These are phyloP conservation scores for Azemiops feae DNA, from an alignment of 2,113 vertebrate species.

Conservation along the genomic window DNA sequence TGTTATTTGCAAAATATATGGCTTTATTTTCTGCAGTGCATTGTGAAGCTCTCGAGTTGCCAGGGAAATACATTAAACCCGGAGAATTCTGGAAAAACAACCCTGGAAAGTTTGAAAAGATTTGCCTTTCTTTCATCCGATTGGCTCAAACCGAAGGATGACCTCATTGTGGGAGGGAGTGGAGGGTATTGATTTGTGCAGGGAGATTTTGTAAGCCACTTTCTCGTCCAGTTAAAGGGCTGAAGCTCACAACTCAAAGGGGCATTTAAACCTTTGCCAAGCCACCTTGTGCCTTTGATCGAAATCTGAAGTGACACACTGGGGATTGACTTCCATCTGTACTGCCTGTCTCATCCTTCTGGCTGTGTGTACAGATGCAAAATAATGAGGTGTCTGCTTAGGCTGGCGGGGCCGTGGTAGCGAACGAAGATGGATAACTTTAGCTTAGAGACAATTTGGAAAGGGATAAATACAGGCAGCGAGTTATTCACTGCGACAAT, in stretches of 20 bases:
- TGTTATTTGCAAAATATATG: background rate
- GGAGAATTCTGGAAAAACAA: background rate
- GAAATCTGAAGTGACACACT: slow-evolving; percentile 1
- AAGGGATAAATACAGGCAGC: slow-evolving; percentile 78
- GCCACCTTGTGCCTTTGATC: background rate
- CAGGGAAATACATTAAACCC: background rate
- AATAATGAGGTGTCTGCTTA: slow-evolving; percentile 69
- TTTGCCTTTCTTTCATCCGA: background rate
- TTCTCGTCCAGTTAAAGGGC: background rate
- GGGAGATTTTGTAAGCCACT: background rate
- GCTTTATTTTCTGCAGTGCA: background rate
- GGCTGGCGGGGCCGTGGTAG: slow-evolving; percentile 51
- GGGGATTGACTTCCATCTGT: background rate
- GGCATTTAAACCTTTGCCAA: background rate
- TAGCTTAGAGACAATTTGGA: slow-evolving; percentile 74
- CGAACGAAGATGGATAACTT: slow-evolving; percentile 77
- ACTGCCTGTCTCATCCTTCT: slow-evolving; percentile 22
- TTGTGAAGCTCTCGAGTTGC: background rate
- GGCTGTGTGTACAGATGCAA: slow-evolving; percentile 53
- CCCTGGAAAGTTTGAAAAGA: background rate
- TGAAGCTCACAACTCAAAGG: background rate
- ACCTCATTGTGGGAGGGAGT: background rate
- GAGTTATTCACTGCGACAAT: slow-evolving; percentile 74
- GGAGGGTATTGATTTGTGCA: background rate
- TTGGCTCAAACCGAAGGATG: background rate